These are phyloP conservation scores for Halocynthia aurantium DNA, from an alignment of 23 tunicate species.

Conservation along the genomic window DNA sequence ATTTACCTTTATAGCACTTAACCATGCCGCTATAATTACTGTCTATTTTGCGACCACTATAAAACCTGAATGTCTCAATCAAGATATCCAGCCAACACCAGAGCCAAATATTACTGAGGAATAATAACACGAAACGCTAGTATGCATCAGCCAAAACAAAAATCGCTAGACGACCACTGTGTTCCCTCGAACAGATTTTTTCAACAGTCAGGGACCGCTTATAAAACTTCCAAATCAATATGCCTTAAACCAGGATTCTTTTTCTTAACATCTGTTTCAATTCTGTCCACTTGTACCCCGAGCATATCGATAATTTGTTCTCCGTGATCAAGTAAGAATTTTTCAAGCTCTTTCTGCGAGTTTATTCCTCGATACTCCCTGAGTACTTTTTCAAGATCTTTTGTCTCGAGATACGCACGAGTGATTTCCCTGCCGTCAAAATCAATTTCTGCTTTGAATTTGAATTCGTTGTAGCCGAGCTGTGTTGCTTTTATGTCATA, in stretches of 20 bases:
- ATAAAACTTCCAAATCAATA: conserved; percentile 90
- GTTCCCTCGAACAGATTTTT: neutral
- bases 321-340: conserved; percentile 54
- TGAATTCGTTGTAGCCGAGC: conserved; percentile 65
- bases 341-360: conserved; percentile 60
- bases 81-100: neutral
- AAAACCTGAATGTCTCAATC: neutral
- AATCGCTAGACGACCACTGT: neutral
- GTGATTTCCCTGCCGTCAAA: conserved; percentile 91
- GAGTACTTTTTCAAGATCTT: conserved; percentile 62
- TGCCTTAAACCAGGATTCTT: conserved; percentile 73
- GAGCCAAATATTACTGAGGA: too few relatives aligned
- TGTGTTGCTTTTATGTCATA: conserved; percentile 94
- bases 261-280: conserved; percentile 73
- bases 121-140: too few relatives aligned
- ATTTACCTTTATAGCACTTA: too few relatives aligned
- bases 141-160: neutral
- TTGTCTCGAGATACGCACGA: conserved; percentile 69
- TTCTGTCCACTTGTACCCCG: conserved; percentile 87
- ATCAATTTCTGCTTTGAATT: conserved; percentile 96
- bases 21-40: neutral
- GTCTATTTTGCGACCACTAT: neutral
- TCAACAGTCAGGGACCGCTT: neutral
- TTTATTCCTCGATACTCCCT: conserved; percentile 49
- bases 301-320: conserved; percentile 82